These are phyloP conservation scores for Rhagonycha fulva DNA, from an alignment of 2,888 invertebrate genomes.

Conservation along the genomic window DNA sequence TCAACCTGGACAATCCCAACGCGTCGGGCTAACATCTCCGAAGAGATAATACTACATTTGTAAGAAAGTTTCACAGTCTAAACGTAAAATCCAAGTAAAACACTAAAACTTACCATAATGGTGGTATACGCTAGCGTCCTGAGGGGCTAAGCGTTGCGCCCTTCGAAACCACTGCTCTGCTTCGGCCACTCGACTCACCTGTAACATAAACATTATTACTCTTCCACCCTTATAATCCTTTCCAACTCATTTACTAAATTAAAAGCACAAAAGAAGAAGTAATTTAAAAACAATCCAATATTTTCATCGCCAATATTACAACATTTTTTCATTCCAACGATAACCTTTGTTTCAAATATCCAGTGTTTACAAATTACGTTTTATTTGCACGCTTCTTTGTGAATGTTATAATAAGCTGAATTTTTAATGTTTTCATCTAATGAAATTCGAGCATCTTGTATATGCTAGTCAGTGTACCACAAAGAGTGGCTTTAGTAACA, in stretches of 20 bases:
- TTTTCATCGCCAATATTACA: conserved; percentile 25
- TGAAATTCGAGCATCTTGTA: conserved; percentile 5
- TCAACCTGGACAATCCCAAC: conserved; percentile 39
- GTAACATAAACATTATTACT: conserved; percentile 43
- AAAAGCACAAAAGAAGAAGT: conserved; percentile 8
- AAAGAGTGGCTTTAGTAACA: conserved; percentile 9
- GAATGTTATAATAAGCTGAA: conserved; percentile 2
- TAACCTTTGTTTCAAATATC: conserved; percentile 11
- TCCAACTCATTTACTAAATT: conserved; percentile 22
- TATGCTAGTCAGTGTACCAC: neutral
- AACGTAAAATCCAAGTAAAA: neutral
- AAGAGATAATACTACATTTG: conserved; percentile 38
- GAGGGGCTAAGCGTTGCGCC: conserved; percentile 80
- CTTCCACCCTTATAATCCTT: conserved; percentile 8
- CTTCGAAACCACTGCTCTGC: conserved; percentile 89
- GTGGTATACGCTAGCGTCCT: conserved; percentile 83
- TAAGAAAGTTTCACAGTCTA: conserved; percentile 29
- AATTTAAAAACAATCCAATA: conserved; percentile 22
- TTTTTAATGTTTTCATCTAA: conserved; percentile 22
- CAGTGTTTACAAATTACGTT: conserved; percentile 19
- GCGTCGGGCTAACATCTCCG: conserved; percentile 39
- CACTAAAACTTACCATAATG: conserved; percentile 76
- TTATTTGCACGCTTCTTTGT: conserved; percentile 13
- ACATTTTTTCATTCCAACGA: neutral
- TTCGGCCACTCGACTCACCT: conserved; percentile 80